Base-by-base conservation (phyloP, 2,888 invertebrate species). In the Danaus chrysippus region DNA sequence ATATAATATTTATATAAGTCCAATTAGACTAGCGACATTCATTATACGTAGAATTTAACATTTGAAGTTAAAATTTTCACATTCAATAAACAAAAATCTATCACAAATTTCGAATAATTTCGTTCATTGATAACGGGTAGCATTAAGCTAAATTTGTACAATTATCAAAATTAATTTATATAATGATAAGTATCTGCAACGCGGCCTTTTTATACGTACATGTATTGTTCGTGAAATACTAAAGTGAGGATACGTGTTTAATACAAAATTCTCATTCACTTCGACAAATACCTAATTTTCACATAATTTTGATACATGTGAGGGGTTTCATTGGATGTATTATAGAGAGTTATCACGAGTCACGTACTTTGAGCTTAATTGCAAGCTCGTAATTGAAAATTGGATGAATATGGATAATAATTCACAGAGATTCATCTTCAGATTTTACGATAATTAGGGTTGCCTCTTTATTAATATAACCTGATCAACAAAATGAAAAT, bases 281-380 rank as follows among this genome's bases (percentile, higher is more conserved):
- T 53, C 49, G 10, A 17, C 55, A 52, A 49, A 56, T 53, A 44
- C 46, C 59, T 56, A 59, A 63, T 59, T 59, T 54, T 54, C 41
- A 34, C 59, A 59, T 56, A 44, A 44, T 42, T 41, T 15, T 34
- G 42, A 49, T 62, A 58, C 56, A 42, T 49, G 19, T n/a, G 15
- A 42, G 41, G 42, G 17, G 42, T 23, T 44, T 44, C 9, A 54
- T 56, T 17, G 23, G n/a, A 56, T 43, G 56, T 53, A 59, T 44
- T 23, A 53, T 34, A 59, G 56, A 13, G 23, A 46, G 56, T 61
- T 61, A 57, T 54, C 46, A 56, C 49, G 12, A 52, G 54, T 42
- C 65, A 65, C 65, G 62, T 65, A 57, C 56, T 61, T 56, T 59
- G n/a, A 43, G 42, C 57, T 56, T 56, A 59, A 54, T 42, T 58